Conservation (phyloP, 2,797 vertebrate species). For the Leuciscus waleckii region DNA sequence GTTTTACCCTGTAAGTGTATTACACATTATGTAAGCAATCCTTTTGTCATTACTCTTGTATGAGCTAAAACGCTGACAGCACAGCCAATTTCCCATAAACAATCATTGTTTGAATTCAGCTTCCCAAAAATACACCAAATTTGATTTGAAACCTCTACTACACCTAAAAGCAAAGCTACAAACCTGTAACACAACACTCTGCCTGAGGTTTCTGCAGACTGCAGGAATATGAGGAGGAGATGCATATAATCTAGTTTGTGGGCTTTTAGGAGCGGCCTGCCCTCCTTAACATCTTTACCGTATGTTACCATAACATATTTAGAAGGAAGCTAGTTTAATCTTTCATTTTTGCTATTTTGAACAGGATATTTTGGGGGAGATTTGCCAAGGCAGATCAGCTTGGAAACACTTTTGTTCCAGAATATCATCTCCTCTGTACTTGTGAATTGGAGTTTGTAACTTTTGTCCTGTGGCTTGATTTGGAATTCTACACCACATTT, state of each 20-base stretch:
- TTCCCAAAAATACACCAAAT: constrained; percentile 35
- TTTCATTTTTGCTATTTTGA: constrained; percentile 1
- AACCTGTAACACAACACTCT: background rate
- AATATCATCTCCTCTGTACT: constrained; percentile 4
- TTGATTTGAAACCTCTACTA: constrained; percentile 15
- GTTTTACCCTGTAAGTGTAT: constrained; percentile 19
- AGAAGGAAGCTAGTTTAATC: constrained; percentile 7
- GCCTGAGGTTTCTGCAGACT: constrained; percentile 22
- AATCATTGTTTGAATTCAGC: constrained; percentile 2
- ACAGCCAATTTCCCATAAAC: background rate
- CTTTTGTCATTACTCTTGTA: background rate
- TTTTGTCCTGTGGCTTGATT: constrained; percentile 29
- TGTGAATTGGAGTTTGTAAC: background rate
- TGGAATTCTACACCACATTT: constrained; percentile 38
- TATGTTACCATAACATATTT: background rate
- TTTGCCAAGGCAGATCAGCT: constrained; percentile 3
- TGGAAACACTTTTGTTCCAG: constrained; percentile 28
- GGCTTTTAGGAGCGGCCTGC: constrained; percentile 45
- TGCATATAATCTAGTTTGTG: constrained; percentile 47
- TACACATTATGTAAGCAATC: background rate
- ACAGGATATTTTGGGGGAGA: background rate
- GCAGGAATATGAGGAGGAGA: constrained; percentile 26
- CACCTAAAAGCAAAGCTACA: constrained; percentile 34
- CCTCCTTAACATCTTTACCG: constrained; percentile 15
- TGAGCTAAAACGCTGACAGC: background rate